Base-by-base conservation (phyloP, 2,113 vertebrate genomes). In the Holacanthus passer region DNA sequence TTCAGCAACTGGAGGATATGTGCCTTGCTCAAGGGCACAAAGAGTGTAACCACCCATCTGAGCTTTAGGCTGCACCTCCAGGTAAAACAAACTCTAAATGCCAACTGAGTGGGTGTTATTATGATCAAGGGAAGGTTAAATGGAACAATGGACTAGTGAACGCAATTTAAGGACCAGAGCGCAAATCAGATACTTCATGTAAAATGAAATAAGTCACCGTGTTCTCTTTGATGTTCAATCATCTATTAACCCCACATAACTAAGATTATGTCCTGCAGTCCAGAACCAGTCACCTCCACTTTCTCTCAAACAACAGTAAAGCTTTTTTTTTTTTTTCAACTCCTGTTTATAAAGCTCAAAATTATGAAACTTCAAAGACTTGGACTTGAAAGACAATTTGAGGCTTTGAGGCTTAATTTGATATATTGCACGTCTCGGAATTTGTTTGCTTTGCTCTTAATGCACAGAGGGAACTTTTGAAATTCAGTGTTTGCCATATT, bases 321-420 rank as follows among this genome's bases (percentile, higher is more conserved):
- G 22, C 45, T 39, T 50, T 83, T 82, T 73, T 45, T 53, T 79
- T 77, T 41, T 20, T 55, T 77, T 80, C 20, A 37, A 24, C 43
- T 77, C 31, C 5, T 81, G 20, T 73, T 72, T 45, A 17, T 55
- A 19, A 79, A 79, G 73, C 37, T 56, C 19, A 41, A 27, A 79
- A 65, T 65, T 59, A 79, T 48, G 2, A 65, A 62, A 52, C 73
- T 58, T 86, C 48, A 82, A 81, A 86, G 73, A 73, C 35, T 63
- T 77, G 11, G 43, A 82, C 72, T 78, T 88, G 73, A 88, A 79
- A 82, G 67, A 66, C 66, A 4, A 22, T 52, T 74, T 68, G 35
- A 50, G 19, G 62, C 66, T 82, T 79, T 82, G 70, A 47, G 58
- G 68, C 58, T 85, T 79, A 73, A 77, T 50, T 64, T 75, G 63